phyloP scores from a whole-genome alignment of 2,113 vertebrate genomes.

The Spea bombifrons region DNA sequence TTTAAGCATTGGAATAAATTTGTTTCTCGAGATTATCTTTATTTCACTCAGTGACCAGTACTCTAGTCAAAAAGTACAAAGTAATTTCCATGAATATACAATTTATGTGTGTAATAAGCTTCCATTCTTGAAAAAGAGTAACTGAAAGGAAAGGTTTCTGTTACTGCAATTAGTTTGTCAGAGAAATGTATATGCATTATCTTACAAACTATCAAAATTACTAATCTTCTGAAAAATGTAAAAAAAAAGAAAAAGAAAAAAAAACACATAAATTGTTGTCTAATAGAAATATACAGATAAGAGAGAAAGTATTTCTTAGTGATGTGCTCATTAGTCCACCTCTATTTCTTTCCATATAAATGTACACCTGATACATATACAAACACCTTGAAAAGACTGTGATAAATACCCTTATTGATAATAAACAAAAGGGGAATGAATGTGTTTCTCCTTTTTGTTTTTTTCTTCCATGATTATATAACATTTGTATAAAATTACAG shows the following conservation, averaged over 20 bases:
- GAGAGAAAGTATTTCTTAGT: constrained; percentile 76
- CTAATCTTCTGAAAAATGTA: constrained; percentile 84
- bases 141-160: constrained; percentile 83
- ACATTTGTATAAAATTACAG: constrained; percentile 63
- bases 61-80: constrained; percentile 76
- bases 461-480: constrained; percentile 55
- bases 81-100: constrained; percentile 79
- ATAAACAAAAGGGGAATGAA: constrained; percentile 69
- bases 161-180: constrained; percentile 86
- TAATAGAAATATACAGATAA: constrained; percentile 85
- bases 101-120: constrained; percentile 79
- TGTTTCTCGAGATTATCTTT: constrained; percentile 78
- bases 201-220: constrained; percentile 88
- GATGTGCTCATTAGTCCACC: constrained; percentile 83
- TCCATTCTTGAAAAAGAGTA: constrained; percentile 83
- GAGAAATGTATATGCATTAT: constrained; percentile 82
- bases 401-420: constrained; percentile 66
- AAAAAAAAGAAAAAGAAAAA: constrained; percentile 84
- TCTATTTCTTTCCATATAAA: constrained; percentile 73
- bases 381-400: constrained; percentile 73
- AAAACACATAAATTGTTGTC: constrained; percentile 81
- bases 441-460: constrained; percentile 46
- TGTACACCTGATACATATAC: constrained; percentile 82
- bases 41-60: constrained; percentile 75
- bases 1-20: constrained; percentile 77